Base-by-base conservation (phyloP, 2,113 vertebrate genomes). In the Tauraco erythrolophus region DNA sequence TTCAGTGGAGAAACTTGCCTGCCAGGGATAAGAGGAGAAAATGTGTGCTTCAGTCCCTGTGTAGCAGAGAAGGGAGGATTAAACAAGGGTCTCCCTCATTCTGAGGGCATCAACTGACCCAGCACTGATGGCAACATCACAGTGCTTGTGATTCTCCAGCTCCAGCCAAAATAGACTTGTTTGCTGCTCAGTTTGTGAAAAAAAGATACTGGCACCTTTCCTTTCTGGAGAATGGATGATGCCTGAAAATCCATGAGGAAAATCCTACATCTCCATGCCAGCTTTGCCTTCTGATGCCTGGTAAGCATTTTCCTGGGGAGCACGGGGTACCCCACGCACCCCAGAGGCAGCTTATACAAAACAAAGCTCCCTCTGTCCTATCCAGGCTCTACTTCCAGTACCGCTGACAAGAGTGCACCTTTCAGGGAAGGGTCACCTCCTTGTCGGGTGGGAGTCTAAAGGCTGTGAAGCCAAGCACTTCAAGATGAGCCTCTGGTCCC, bases 1-100 rank as follows among this genome's bases (percentile, higher is more conserved):
- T 72, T 70, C 57, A 50, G 35, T 45, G 41, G 37, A 61, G 50
- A 86, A 89, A 22, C 9, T 48, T 82, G 24, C 25, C 51, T 92
- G 46, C 9, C 21, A 39, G 37, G n/a, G 23, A 17, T 54, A 54
- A 54, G 28, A 11, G 74, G 58, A 50, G 14, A 17, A 82, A 54
- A 3, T 1, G 19, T 16, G 75, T 35, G 8, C 35, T 88, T 0
- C 0, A 72, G 11, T 6, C 41, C 28, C 60, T 48, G 35, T 31
- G 19, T 19, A 48, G 53, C 30, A 82, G 39, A 56, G 39, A 56
- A 50, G 8, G 9, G 57, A 91, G 22, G 12, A 39, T 43, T 64
- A 66, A 79, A 56, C 5, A 15, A 58, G 23, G 11, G 19, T 43
- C 3, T 43, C 10, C 48, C 9, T 0, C 0, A 5, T 57, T 30